Base-by-base conservation (phyloP, 2,797 vertebrate genomes). In the Phrynocephalus vlangalii region DNA sequence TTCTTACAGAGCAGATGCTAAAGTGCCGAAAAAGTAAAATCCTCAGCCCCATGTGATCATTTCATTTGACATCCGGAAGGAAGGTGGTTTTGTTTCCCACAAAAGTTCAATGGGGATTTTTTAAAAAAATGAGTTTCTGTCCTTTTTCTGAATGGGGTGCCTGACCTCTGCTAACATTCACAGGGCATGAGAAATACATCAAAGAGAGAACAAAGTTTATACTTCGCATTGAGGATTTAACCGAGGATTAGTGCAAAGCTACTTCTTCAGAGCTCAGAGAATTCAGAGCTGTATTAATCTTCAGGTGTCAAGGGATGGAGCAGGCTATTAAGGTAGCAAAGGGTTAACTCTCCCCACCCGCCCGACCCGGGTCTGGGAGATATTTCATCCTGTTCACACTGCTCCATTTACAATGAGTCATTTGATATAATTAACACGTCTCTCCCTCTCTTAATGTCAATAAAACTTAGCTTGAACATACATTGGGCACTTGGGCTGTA, bases 31-130 rank as follows among this genome's bases (percentile, higher is more conserved):
- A 26, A 44, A 50, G n/a, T 44, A 66, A 48, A 22, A 10, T 6
- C 71, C 1, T n/a, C 18, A 28, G 22, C 13, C 48, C 73, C 44
- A 15, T 67, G 13, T 0, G 0, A 2, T 0, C 0, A 30, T 75
- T 73, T 72, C 2, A 0, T 30, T 26, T 44, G 38, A 18, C 1
- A 7, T 71, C 78, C 7, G 13, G 0, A 5, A 16, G 9, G 0
- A 85, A 81, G 75, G 77, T 82, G 28, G 44, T 1, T 75, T 38
- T 52, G 6, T 67, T 83, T 90, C 15, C 44, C 86, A 33, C 71
- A 82, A 50, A 63, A 84, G 11, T 76, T 81, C 71, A 33, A 30
- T 10, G 33, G 50, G 50, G 44, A 24, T 75, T 60, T 63, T 15
- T 63, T 68, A 50, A 30, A 56, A 73, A 50, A 81, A 22, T 6